Percentiles rank a stretch among this genome's conserved stretches.
Conservation (phyloP, 2,113 vertebrate genomes). For the Cercocebus atys region DNA sequence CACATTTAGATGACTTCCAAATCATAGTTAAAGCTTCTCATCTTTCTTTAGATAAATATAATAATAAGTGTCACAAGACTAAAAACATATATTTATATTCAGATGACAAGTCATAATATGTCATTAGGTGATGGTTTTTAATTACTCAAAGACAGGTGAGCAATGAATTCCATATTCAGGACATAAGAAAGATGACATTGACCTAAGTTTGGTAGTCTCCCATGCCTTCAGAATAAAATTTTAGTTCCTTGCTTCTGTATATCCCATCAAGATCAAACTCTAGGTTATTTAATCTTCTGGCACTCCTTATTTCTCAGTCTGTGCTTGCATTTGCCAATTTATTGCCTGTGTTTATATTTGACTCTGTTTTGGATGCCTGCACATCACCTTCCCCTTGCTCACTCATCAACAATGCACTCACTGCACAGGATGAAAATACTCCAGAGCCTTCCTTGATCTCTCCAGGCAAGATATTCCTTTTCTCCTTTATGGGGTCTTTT, state of each 20-base stretch:
- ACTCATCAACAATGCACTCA: too few relatives aligned
- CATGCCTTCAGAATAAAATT: background rate
- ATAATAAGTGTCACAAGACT: background rate
- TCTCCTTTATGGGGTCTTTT: background rate
- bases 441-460: background rate
- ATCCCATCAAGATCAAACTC: background rate
- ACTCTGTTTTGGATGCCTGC: background rate
- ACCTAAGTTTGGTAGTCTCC: rapidly evolving
- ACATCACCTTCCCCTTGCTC: background rate
- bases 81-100: background rate
- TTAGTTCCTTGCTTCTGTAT: background rate
- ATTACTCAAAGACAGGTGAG: background rate
- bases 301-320: background rate
- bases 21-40: background rate
- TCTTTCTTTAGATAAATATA: background rate
- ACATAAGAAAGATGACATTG: background rate
- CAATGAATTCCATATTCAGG: too few relatives aligned
- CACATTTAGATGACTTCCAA: background rate
- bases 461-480: background rate
- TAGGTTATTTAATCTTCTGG: background rate
- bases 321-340: background rate
- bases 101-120: background rate
- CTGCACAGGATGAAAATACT: background rate
- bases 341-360: background rate
- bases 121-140: background rate